These are phyloP conservation scores for Rachycentron canadum DNA, from an alignment of 2,797 vertebrate species.

Conservation along the genomic window DNA sequence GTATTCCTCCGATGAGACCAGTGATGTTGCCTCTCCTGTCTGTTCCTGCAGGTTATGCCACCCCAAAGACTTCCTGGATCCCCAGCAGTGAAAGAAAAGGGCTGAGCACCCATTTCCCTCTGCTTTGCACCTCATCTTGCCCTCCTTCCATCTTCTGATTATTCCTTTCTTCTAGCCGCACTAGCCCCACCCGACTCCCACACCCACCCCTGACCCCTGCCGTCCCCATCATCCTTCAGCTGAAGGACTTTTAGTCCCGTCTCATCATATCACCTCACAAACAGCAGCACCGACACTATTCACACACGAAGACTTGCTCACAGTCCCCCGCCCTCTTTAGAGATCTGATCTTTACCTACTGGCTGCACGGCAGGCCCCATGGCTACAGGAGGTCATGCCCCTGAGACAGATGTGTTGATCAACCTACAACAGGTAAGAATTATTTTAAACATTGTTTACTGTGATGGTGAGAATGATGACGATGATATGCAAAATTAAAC, in stretches of 20 bases:
- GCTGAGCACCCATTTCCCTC: slow-evolving; percentile 81
- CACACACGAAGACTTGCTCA: no score
- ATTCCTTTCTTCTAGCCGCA: slow-evolving; percentile 15
- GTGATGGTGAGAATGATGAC: no score
- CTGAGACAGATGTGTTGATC: slow-evolving; percentile 84
- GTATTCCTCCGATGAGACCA: background rate
- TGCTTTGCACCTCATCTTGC: slow-evolving; percentile 59
- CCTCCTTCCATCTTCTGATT: slow-evolving; percentile 17
- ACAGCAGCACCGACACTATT: slow-evolving; percentile 8
- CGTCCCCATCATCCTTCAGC: slow-evolving; percentile 2
- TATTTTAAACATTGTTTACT: background rate
- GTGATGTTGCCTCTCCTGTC: background rate
- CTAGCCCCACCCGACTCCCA: background rate
- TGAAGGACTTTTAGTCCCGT: background rate
- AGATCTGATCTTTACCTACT: slow-evolving; percentile 29
- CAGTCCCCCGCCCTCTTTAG: slow-evolving; percentile 5
- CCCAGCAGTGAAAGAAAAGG: slow-evolving; percentile 87
- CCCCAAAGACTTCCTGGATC: slow-evolving; percentile 84
- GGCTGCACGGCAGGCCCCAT: slow-evolving; percentile 79
- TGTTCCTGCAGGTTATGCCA: slow-evolving; percentile 85
- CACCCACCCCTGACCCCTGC: slow-evolving; percentile 11
- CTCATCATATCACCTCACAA: slow-evolving; percentile 24
- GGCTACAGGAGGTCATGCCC: slow-evolving; percentile 86
- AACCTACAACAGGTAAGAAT: slow-evolving; percentile 84
- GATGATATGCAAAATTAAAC: background rate